A percentile compares a stretch with the other conserved stretches of the same genome.
Conservation (phyloP, 2,797 vertebrate genomes). For the Scolopax bukidnonensis region DNA sequence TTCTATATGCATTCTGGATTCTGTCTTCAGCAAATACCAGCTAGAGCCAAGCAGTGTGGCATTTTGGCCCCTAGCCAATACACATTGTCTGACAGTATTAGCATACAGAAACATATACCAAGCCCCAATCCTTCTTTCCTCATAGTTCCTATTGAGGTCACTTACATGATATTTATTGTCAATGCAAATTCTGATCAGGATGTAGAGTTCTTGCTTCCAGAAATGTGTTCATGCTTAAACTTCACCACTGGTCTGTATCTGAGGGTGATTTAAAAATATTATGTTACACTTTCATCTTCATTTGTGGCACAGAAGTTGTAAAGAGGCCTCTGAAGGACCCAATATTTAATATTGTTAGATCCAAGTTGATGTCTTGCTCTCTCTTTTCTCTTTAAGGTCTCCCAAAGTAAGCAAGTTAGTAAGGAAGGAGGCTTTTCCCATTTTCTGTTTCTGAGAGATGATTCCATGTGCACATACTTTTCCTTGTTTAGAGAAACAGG, state of each 20-base stretch:
- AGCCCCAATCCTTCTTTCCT: background rate
- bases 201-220: background rate
- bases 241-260: background rate
- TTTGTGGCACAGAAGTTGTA: background rate
- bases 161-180: background rate
- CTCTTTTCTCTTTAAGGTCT: background rate
- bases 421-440: background rate
- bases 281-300: background rate
- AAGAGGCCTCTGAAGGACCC: background rate
- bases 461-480: background rate
- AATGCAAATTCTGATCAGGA: background rate
- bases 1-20: slow-evolving; percentile 8
- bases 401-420: background rate
- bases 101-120: background rate
- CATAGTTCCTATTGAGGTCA: background rate
- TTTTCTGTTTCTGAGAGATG: background rate
- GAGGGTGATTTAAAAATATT: background rate
- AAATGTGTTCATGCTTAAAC: background rate
- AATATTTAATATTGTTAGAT: background rate
- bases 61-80: background rate
- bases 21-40: background rate
- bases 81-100: background rate
- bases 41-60: background rate
- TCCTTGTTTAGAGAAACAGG: background rate
- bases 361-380: background rate